phyloP scores from a whole-genome alignment of 2,888 invertebrate genomes.

The Tenthredo mesomela region DNA sequence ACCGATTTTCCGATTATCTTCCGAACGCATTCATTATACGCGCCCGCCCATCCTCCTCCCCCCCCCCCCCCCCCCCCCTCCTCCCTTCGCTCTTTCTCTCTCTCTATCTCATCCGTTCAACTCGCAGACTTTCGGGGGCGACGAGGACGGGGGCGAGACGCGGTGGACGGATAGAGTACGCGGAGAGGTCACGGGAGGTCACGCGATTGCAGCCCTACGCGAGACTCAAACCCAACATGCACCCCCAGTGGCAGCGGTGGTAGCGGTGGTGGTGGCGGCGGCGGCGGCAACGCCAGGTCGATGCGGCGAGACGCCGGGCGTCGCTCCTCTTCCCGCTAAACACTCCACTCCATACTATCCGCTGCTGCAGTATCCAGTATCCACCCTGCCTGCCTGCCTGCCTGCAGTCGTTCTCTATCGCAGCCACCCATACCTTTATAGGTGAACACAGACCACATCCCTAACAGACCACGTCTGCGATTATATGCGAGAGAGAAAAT shows the following conservation, averaged over 20 bases:
- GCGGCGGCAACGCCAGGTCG: slow-evolving; percentile 71
- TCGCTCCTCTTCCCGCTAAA: slow-evolving; percentile 74
- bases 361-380: slow-evolving; percentile 53
- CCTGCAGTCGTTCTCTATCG: slow-evolving; percentile 33
- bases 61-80: slow-evolving; percentile 51
- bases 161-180: slow-evolving; percentile 60
- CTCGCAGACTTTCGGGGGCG: slow-evolving; percentile 66
- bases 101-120: slow-evolving; percentile 55
- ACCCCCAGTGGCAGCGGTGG: slow-evolving; percentile 15
- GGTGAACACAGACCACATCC: slow-evolving; percentile 26
- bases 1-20: slow-evolving; percentile 52
- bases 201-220: slow-evolving; percentile 60
- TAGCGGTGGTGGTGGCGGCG: slow-evolving; percentile 52
- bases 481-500: slow-evolving; percentile 5
- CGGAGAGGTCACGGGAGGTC: slow-evolving; percentile 69
- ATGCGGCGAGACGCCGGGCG: slow-evolving; percentile 78
- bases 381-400: slow-evolving; percentile 27
- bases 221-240: slow-evolving; percentile 41
- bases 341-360: slow-evolving; percentile 63
- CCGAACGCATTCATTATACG: slow-evolving; percentile 47
- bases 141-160: slow-evolving; percentile 53
- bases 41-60: slow-evolving; percentile 54
- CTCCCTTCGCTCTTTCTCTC: slow-evolving; percentile 56
- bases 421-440: not conserved
- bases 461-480: slow-evolving; percentile 10